phyloP scores from a whole-genome alignment of 2,113 vertebrate species.

The Mormyrus iriodes region DNA sequence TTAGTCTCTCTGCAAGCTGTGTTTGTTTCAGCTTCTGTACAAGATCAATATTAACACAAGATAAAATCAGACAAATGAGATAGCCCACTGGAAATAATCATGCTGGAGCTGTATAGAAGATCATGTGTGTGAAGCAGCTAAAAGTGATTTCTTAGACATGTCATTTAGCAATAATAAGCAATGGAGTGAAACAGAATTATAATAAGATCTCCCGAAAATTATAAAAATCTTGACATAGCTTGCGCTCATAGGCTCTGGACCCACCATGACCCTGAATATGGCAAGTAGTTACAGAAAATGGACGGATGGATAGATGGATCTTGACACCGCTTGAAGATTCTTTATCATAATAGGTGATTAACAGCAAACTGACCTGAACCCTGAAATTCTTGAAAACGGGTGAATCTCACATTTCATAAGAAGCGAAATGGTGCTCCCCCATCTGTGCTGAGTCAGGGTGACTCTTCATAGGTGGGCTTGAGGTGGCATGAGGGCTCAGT shows the following conservation, averaged over 20 bases:
- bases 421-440: not conserved
- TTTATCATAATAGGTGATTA: not conserved
- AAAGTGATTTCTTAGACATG: not conserved
- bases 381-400: not conserved
- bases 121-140: not conserved
- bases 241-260: no score
- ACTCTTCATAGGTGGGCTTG: not conserved
- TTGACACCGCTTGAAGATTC: not conserved
- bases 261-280: not conserved
- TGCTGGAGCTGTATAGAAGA: not conserved
- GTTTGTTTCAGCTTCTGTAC: not conserved
- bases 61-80: not conserved
- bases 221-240: no score
- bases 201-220: not conserved
- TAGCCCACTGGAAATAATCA: not conserved
- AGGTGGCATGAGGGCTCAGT: not conserved
- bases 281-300: not conserved
- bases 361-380: not conserved
- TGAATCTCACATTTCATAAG: not conserved
- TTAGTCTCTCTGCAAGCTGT: not conserved
- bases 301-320: not conserved
- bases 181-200: not conserved
- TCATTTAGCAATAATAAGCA: not conserved
- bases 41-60: constrained; percentile 1
- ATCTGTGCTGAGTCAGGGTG: not conserved